Evolutionary conservation across 2,888 invertebrate genomes (phyloP), one percentile per base, ranked within the genome.

Genomic region (Coleophora deauratella): DNA sequence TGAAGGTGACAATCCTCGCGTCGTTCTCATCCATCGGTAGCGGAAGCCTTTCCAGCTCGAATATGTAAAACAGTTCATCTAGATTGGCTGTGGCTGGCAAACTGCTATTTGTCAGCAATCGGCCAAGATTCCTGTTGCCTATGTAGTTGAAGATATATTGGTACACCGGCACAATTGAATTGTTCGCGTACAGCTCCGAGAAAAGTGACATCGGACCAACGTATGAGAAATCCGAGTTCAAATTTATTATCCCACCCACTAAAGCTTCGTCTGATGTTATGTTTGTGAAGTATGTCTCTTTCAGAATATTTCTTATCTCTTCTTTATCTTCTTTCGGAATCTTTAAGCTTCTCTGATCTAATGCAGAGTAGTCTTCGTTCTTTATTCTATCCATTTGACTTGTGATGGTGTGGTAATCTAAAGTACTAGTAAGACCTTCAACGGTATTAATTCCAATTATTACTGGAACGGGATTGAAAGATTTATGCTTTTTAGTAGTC

Each of bases 391-490:
- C 72, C 60, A 76, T 72, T 52, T 75, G 73, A 44, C 77, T 76
- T 0, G 75, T 78, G 1, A 81, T 69, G 0, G 80, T 78, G 30
- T 73, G 62, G 40, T 75, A 78, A 40, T 82, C 79, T 14, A 80
- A 55, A 43, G 77, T 84, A 36, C 75, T 72, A 0, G 81, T 72
- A 1, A 88, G 48, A 0, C 88, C 89, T 62, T 89, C 89, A 0
- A 82, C 86, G 0, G 87, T 86, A 38, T 84, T 88, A 0, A 88
- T 61, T 0, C 89, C 89, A 48, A 87, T 71, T 3, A 89, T 74
- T 0, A 79, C 59, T 1, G 89, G 88, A 6, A 87, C 82, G 0
- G 79, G 69, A 13, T 80, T 62, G 28, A 76, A 73, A 1, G 47
- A 41, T 1, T 56, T 55, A 1, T 66, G 62, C 1, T 57, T 51